A percentile compares a stretch with the other conserved stretches of the same genome.
phyloP scores from a whole-genome alignment of 2,888 invertebrate genomes.

The Cacoxenus indagator region DNA sequence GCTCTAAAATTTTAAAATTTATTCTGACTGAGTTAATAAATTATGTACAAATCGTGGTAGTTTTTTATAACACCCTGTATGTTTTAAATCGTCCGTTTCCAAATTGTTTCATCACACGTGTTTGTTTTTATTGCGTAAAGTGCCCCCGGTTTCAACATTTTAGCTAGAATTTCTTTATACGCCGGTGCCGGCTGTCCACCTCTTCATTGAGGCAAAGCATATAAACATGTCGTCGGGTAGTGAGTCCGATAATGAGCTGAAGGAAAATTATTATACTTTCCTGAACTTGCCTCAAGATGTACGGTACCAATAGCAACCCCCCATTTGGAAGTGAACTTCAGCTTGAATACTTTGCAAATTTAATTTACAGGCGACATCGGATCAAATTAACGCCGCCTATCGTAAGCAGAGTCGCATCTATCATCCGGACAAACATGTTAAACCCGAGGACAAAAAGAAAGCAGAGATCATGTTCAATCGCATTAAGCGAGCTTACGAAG shows the following conservation, averaged over 20 bases:
- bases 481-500: constrained; percentile 95
- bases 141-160: constrained; percentile 49
- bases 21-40: too few relatives aligned
- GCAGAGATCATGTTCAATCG: constrained; percentile 94
- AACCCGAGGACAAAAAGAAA: constrained; percentile 85
- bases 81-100: constrained; percentile 16
- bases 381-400: constrained; percentile 95
- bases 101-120: constrained; percentile 51
- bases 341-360: not conserved
- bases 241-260: constrained; percentile 76
- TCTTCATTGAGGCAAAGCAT: not conserved
- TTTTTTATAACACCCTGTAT: constrained; percentile 35
- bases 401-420: constrained; percentile 91
- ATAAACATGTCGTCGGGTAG: constrained; percentile 72
- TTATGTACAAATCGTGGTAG: too few relatives aligned
- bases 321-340: too few relatives aligned
- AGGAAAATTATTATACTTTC: constrained; percentile 91
- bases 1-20: too few relatives aligned
- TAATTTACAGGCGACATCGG: constrained; percentile 82
- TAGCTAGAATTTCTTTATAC: constrained; percentile 47
- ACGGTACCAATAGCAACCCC: not conserved
- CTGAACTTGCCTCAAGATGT: constrained; percentile 88
- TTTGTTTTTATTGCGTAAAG: constrained; percentile 59
- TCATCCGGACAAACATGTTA: constrained; percentile 96
- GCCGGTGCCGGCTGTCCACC: constrained; percentile 39